These are phyloP conservation scores for Coturnix japonica DNA, from an alignment of 2,113 vertebrate species.

Conservation along the genomic window DNA sequence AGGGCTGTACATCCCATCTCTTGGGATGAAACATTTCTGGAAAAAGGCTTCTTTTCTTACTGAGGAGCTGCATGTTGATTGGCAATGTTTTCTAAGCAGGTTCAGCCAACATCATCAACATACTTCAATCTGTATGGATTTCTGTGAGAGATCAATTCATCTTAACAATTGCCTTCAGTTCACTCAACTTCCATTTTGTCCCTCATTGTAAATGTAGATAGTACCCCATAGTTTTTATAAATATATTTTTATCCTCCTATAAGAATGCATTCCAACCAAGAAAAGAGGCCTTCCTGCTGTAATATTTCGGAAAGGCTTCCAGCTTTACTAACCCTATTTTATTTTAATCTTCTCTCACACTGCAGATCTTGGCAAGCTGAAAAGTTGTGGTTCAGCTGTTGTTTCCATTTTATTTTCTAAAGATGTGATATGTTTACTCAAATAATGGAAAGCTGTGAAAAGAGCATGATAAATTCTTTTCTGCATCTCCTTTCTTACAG, in stretches of 20 bases:
- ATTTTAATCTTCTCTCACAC: conserved; percentile 49
- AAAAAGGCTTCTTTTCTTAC: background rate
- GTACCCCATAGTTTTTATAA: background rate
- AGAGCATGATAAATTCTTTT: background rate
- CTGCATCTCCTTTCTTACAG: background rate
- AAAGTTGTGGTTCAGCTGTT: conserved; percentile 63
- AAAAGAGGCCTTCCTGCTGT: background rate
- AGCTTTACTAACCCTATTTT: conserved; percentile 47
- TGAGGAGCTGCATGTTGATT: background rate
- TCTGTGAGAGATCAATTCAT: background rate
- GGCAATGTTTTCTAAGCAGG: background rate
- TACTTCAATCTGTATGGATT: background rate
- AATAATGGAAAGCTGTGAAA: conserved; percentile 43
- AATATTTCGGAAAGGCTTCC: conserved; percentile 39
- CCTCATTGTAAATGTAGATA: background rate
- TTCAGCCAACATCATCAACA: conserved; percentile 14
- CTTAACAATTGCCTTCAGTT: background rate
- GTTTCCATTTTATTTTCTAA: conserved; percentile 51
- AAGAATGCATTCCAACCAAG: background rate
- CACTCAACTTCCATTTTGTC: background rate
- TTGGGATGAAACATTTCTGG: background rate
- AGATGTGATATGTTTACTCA: conserved; percentile 40
- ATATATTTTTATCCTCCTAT: background rate
- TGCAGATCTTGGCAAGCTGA: conserved; percentile 47
- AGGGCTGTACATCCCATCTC: background rate